Base-by-base conservation (phyloP, 2,797 vertebrate genomes). In the Xiphophorus birchmanni region DNA sequence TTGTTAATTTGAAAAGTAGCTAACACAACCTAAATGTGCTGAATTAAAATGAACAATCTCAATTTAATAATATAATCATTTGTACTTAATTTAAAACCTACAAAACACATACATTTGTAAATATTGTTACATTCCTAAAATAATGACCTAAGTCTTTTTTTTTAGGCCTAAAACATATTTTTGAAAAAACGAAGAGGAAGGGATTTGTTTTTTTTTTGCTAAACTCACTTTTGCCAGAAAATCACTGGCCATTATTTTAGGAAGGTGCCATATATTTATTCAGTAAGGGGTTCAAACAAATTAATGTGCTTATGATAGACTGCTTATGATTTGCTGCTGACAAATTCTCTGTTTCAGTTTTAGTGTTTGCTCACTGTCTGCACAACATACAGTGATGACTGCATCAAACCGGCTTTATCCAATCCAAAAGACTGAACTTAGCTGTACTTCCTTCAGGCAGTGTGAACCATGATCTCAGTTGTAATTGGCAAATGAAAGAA, bases 401-500 rank as follows among this genome's bases (percentile, higher is more conserved):
- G 17, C 8, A 17, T 74, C 52, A 77, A 79, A 86, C 86, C 26
- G 32, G 60, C 60, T 80, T 78, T 45, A 83, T 78, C 58, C 80
- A 86, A 87, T 74, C 58, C 63, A 60, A 82, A 83, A 26, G 74
- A 80, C 18, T 84, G 71, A 87, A 74, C 23, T 26, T 40, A 40
- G 48, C 35, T 52, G 56, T 48, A 80, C 79, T 82, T 85, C 45
- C 63, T 69, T 80, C 5, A 45, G 76, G 58, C 13, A 12, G 12
- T 58, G 47, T 81, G 52, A 82, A 77, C 76, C 32, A 67, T 75
- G 37, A 65, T 83, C 56, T 86, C 73, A 76, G 73, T 78, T 81
- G 78, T 67, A 47, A 63, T 37, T 60, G 86, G 88, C 87, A 92
- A 93, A 93, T 91, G 89, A 87, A 87, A 75, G 84, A 89, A 87